A percentile compares a stretch with the other conserved stretches of the same genome.
phyloP scores from a whole-genome alignment of 1,140 invertebrate species.

The Eriocheir sinensis region DNA sequence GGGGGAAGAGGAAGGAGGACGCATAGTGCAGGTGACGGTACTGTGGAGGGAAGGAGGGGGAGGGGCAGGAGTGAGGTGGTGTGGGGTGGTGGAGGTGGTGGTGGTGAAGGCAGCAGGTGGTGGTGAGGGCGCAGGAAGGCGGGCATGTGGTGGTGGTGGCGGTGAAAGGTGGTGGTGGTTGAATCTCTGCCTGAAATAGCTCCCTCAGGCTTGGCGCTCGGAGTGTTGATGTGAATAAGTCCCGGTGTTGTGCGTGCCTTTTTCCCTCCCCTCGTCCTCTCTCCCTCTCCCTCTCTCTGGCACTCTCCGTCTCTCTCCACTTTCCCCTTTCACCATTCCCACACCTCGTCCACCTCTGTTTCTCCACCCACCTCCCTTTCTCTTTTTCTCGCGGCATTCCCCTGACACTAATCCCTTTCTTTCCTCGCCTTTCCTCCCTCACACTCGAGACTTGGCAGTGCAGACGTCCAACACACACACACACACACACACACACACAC shows the following conservation, averaged over 20 bases:
- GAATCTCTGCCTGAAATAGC: neutral
- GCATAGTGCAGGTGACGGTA: neutral
- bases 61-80: neutral
- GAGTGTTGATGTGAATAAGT: conserved; percentile 7
- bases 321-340: neutral
- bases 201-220: neutral
- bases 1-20: no score
- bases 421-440: neutral
- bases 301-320: neutral
- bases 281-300: no score
- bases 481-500: no score
- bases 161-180: neutral
- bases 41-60: neutral
- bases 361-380: neutral
- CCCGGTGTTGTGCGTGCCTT: neutral
- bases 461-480: no score
- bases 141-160: neutral
- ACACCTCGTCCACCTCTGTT: neutral
- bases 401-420: neutral
- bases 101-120: neutral
- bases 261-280: neutral
- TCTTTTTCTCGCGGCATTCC: neutral
- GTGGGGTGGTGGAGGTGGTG: neutral
- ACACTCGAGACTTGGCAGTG: no score
- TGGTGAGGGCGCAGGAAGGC: no score